Conservation (phyloP, 92 coral and sea anemone species). For the Palythoa grandis region DNA sequence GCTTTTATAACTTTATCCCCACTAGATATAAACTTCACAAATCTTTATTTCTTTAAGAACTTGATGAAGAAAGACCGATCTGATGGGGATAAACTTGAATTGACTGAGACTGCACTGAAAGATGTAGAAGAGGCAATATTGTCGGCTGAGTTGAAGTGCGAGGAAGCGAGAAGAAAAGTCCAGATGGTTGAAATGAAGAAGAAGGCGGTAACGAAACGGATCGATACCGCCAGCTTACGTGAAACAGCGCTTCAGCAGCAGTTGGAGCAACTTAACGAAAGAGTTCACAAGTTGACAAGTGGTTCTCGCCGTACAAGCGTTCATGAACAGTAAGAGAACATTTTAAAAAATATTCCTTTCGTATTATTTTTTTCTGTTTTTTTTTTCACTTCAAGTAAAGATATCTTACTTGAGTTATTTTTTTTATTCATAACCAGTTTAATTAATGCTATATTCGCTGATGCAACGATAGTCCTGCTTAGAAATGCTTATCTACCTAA, state of each 20-base stretch:
- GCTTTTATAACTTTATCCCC: neutral
- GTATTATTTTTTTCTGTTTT: no score
- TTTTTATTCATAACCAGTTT: no score
- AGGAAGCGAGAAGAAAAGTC: slow-evolving; percentile 32
- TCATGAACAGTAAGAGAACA: slow-evolving; percentile 28
- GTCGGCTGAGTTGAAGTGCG: neutral
- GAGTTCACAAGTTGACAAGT: neutral
- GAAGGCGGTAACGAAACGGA: slow-evolving; percentile 13
- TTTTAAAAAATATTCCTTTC: neutral
- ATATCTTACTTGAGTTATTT: no score
- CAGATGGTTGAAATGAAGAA: slow-evolving; percentile 26
- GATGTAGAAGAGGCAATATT: neutral
- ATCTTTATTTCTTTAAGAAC: neutral
- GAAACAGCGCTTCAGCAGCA: slow-evolving; percentile 18
- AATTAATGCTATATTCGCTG: no score
- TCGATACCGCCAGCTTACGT: slow-evolving; percentile 2
- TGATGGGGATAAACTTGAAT: neutral
- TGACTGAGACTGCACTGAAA: neutral
- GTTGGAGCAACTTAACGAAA: slow-evolving; percentile 14
- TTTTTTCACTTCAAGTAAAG: no score
- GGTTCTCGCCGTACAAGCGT: slow-evolving; percentile 33
- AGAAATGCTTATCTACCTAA: no score
- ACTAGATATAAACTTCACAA: neutral
- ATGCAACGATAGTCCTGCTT: no score
- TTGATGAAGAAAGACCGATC: neutral